phyloP scores from a whole-genome alignment of 2,113 vertebrate genomes.

The Onychostruthus taczanowskii region DNA sequence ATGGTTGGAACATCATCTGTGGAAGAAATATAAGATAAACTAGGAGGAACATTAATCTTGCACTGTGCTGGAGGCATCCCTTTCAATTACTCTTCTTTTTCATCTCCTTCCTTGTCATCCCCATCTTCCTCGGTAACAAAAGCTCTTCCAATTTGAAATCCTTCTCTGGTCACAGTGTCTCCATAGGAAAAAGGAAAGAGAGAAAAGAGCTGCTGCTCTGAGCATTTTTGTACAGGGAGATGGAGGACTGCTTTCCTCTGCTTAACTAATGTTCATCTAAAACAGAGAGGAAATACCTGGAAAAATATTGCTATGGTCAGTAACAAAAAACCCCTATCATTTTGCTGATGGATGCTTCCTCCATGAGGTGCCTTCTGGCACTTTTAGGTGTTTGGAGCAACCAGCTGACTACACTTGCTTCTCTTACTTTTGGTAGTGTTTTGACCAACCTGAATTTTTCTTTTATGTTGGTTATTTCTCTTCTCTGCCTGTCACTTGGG shows the following conservation, averaged over 20 bases:
- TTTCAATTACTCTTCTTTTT: not conserved
- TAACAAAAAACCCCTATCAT: not conserved
- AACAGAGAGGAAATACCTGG: not conserved
- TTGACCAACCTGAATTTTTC: not conserved
- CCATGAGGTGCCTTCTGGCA: not conserved
- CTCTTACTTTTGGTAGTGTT: not conserved
- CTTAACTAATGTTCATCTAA: not conserved
- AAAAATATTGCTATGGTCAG: not conserved
- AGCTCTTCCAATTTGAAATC: not conserved
- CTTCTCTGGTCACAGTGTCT: not conserved
- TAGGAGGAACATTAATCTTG: not conserved
- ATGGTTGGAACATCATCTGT: not conserved
- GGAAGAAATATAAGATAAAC: slow-evolving; percentile 31
- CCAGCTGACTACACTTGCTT: not conserved
- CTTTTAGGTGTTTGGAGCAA: not conserved
- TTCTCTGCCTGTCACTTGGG: not conserved
- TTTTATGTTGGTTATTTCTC: not conserved
- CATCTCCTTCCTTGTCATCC: not conserved
- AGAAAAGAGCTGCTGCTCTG: not conserved
- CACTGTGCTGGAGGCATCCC: not conserved
- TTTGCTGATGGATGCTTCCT: not conserved
- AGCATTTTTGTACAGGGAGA: rapidly evolving
- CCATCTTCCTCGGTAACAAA: not conserved
- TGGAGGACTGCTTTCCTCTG: not conserved
- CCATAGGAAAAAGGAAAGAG: not conserved